Conservation (phyloP, 2,888 invertebrate species). For the Dryobota labecula region DNA sequence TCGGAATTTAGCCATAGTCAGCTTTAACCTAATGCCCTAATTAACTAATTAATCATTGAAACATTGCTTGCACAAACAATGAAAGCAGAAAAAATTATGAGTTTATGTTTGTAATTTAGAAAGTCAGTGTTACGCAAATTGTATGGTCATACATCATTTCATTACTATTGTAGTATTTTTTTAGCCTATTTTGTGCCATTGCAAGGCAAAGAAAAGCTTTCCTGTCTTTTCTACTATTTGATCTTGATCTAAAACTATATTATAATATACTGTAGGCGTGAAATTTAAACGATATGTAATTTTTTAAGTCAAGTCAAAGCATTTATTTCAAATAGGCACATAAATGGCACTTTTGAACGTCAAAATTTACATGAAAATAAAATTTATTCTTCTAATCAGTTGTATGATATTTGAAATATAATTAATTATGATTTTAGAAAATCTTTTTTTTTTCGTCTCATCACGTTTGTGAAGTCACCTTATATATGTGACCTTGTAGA, state of each 20-base stretch:
- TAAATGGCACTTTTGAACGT: too few relatives aligned
- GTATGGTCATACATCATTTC: background rate
- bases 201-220: background rate
- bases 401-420: too few relatives aligned
- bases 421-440: too few relatives aligned
- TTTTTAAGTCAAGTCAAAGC: too few relatives aligned
- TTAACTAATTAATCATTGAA: slow-evolving; percentile 18
- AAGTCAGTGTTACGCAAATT: background rate
- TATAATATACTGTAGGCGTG: background rate
- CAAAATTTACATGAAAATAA: too few relatives aligned
- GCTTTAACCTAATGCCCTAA: slow-evolving; percentile 19
- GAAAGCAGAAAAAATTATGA: background rate
- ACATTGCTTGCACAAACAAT: slow-evolving; percentile 7
- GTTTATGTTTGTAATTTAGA: background rate
- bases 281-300: too few relatives aligned
- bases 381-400: too few relatives aligned
- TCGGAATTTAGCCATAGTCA: too few relatives aligned
- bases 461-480: too few relatives aligned
- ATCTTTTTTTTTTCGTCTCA: too few relatives aligned
- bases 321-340: too few relatives aligned
- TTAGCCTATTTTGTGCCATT: background rate
- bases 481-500: too few relatives aligned
- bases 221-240: background rate
- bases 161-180: background rate
- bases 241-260: background rate